Evolutionary conservation across 30 jellyfish, hydroid and myxozoan species (phyloP).

Genomic region (Aurelia aurita): DNA sequence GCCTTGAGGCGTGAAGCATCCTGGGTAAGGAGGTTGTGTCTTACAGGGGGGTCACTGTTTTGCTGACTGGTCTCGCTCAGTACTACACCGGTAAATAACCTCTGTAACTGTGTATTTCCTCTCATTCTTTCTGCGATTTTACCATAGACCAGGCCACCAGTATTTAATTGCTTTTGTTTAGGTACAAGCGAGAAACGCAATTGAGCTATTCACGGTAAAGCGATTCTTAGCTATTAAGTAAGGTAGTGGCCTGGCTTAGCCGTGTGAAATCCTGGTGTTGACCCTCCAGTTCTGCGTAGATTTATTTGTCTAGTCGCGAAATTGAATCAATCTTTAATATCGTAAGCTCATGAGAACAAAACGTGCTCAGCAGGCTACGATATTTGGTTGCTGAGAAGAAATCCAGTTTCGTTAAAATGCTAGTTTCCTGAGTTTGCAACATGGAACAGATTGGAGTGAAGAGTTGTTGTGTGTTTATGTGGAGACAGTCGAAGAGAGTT

Average conservation of each 20-base stretch:
- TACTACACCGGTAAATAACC: slow-evolving; percentile 4
- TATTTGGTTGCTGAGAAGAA: slow-evolving; percentile 24
- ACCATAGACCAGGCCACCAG: background rate
- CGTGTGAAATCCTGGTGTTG: slow-evolving; percentile 51
- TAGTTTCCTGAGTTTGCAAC: too few relatives aligned
- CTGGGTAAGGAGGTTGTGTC: background rate
- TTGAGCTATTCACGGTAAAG: background rate
- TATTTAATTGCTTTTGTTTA: background rate
- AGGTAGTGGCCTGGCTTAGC: slow-evolving; percentile 55
- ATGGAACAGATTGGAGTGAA: too few relatives aligned
- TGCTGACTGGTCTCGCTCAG: background rate
- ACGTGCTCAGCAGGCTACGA: slow-evolving; percentile 46
- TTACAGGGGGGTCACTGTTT: slow-evolving; percentile 6
- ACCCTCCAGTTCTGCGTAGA: slow-evolving; percentile 38
- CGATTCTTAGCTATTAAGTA: slow-evolving; percentile 10
- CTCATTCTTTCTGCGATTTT: background rate
- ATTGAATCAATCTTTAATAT: slow-evolving; percentile 41
- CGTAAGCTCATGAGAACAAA: slow-evolving; percentile 30
- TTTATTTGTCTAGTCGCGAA: slow-evolving; percentile 55
- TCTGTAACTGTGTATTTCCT: slow-evolving; percentile 3
- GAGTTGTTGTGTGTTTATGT: too few relatives aligned
- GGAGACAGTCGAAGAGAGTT: too few relatives aligned
- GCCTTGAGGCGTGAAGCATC: background rate
- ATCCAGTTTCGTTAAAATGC: too few relatives aligned
- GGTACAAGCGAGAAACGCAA: background rate